Conservation (phyloP, 2,888 invertebrate genomes). For the Rhamphomyia laevipes region DNA sequence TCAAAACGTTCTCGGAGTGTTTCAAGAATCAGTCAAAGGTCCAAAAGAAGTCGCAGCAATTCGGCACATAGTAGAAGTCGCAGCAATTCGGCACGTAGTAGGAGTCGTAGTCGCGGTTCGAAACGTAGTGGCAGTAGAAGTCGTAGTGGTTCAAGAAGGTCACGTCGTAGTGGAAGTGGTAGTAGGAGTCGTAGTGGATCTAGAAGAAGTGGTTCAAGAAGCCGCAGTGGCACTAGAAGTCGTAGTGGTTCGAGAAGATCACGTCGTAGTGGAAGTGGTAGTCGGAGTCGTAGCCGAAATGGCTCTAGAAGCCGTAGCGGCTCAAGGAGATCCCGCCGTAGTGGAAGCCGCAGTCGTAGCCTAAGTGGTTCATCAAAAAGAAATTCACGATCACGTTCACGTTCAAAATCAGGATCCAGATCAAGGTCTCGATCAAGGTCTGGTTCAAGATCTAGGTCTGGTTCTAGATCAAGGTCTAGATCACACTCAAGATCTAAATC, state of each 20-base stretch:
- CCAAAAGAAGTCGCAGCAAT: constrained; percentile 19
- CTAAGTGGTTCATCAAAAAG: constrained; percentile 19
- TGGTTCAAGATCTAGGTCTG: constrained; percentile 20
- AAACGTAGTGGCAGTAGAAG: constrained; percentile 10
- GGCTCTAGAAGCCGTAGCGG: constrained; percentile 25
- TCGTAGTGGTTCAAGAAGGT: constrained; percentile 19
- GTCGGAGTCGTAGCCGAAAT: constrained; percentile 19
- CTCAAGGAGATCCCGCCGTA: constrained; percentile 18
- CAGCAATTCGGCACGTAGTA: constrained; percentile 18
- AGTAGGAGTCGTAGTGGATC: constrained; percentile 19
- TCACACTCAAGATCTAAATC: constrained; percentile 14
- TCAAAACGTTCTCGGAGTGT: constrained; percentile 20
- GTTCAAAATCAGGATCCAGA: constrained; percentile 11
- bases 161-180: constrained; percentile 21
- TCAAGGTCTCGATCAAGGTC: constrained; percentile 21
- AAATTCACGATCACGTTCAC: constrained; percentile 9
- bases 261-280: constrained; percentile 18
- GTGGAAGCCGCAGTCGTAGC: constrained; percentile 21
- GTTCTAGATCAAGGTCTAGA: constrained; percentile 13
- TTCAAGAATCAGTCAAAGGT: constrained; percentile 24
- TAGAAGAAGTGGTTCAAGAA: constrained; percentile 16
- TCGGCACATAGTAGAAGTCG: constrained; percentile 19
- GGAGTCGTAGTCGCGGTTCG: constrained; percentile 15
- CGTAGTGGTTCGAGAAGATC: constrained; percentile 19
- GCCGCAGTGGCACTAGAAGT: constrained; percentile 24